Evolutionary conservation across 2,888 invertebrate genomes (phyloP).

Genomic region (Uropetala carovei): DNA sequence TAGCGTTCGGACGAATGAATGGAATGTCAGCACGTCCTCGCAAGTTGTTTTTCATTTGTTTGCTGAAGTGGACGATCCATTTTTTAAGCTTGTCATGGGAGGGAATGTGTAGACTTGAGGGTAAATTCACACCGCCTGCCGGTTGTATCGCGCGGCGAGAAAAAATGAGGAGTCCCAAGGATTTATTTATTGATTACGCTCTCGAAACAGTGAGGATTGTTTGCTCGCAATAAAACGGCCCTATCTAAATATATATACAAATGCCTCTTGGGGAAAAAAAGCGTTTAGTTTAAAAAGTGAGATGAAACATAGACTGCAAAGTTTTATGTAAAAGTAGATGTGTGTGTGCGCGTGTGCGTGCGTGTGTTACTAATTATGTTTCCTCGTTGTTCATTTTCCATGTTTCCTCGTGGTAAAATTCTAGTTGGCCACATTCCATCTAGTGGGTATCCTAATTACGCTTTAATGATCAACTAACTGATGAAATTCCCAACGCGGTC

Average conservation of each 20-base stretch:
- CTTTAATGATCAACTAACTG: no score
- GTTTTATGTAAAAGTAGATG: no score
- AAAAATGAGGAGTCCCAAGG: neutral
- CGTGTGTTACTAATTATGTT: no score
- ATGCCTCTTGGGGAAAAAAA: neutral
- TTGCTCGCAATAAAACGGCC: neutral
- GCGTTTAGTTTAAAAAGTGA: neutral
- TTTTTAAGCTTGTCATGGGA: slow-evolving; percentile 28
- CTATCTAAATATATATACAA: neutral
- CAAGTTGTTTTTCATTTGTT: slow-evolving; percentile 34
- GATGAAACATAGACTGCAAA: neutral
- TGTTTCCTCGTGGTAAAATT: no score
- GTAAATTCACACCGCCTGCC: neutral
- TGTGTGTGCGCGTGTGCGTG: no score
- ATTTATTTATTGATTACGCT: slow-evolving; percentile 29
- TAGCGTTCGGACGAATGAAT: slow-evolving; percentile 9
- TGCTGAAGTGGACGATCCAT: slow-evolving; percentile 30
- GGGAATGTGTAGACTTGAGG: slow-evolving; percentile 8
- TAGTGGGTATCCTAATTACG: no score
- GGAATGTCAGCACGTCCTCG: slow-evolving; percentile 22
- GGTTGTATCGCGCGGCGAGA: neutral
- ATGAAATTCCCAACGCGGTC: no score
- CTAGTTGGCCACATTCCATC: no score
- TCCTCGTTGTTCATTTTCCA: no score
- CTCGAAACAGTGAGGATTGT: neutral